Evolutionary conservation across 2,113 vertebrate species (phyloP).

Genomic region (Syrrhaptes paradoxus): DNA sequence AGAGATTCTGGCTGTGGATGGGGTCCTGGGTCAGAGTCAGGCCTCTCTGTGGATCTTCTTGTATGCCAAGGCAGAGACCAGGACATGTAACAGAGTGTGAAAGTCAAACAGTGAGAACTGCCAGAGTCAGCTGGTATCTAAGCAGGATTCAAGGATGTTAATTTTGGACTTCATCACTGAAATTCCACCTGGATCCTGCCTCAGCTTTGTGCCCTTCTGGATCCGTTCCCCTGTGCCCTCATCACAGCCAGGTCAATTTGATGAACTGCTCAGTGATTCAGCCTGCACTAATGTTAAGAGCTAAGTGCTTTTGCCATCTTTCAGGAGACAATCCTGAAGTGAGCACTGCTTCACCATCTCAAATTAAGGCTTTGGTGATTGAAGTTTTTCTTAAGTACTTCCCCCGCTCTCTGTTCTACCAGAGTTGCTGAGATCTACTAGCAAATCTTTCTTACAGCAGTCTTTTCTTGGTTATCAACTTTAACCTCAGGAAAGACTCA

Average conservation of each 20-base stretch:
- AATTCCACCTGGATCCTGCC: not conserved
- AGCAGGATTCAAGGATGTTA: not conserved
- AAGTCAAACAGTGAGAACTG: not conserved
- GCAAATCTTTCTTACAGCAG: not conserved
- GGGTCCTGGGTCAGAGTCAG: not conserved
- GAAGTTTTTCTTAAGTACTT: not conserved
- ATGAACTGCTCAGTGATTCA: slow-evolving; percentile 25
- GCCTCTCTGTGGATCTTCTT: not conserved
- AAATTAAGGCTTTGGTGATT: not conserved
- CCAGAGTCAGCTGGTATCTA: not conserved
- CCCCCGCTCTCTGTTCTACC: not conserved
- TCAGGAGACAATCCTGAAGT: not conserved
- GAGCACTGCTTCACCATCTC: not conserved
- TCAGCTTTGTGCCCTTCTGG: not conserved
- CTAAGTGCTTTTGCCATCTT: not conserved
- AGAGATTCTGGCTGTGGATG: not conserved
- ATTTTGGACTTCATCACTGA: not conserved
- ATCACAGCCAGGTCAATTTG: not conserved
- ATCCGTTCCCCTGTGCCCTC: not conserved
- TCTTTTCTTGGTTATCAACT: not conserved
- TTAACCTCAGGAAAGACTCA: not conserved
- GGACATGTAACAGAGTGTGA: not conserved
- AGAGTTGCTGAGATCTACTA: not conserved
- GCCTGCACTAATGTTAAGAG: not conserved
- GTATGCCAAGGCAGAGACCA: not conserved